Percentiles rank a stretch among this genome's conserved stretches.
Evolutionary conservation across 2,888 invertebrate genomes (phyloP).

Genomic region (Drosophila crucigera): DNA sequence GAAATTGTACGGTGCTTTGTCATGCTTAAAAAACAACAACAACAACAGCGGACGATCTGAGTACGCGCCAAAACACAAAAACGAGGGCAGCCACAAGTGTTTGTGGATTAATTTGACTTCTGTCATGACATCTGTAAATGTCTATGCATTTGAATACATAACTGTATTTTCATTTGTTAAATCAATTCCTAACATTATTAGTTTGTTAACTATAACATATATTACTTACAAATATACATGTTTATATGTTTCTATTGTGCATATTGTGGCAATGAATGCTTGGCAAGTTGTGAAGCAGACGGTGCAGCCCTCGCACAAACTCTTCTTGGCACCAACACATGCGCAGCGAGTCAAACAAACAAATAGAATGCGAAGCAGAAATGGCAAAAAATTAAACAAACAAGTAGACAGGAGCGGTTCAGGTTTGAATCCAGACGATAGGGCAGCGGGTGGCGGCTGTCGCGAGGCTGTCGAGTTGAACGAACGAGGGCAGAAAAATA

Average conservation of each 20-base stretch:
- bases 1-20: slow-evolving; percentile 81
- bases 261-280: not conserved
- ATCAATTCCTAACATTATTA: not conserved
- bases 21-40: slow-evolving; percentile 72
- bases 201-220: not conserved
- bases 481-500: slow-evolving; percentile 61
- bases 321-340: slow-evolving; percentile 73
- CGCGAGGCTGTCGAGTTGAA: slow-evolving; percentile 62
- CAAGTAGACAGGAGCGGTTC: slow-evolving; percentile 83
- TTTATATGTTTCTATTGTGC: not conserved
- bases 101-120: not conserved
- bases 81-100: slow-evolving; percentile 40
- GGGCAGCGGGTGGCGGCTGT: slow-evolving; percentile 32
- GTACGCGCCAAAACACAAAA: slow-evolving; percentile 75
- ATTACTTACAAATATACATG: not conserved
- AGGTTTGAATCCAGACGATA: slow-evolving; percentile 45
- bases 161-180: not conserved
- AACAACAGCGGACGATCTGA: slow-evolving; percentile 52
- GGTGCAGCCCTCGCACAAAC: slow-evolving; percentile 50
- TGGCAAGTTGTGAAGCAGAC: not conserved
- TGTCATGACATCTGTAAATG: not conserved
- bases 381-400: slow-evolving; percentile 84
- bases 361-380: slow-evolving; percentile 84
- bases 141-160: not conserved
- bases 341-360: slow-evolving; percentile 82